Conservation (phyloP, 2,797 vertebrate genomes). For the Muscicapa striata region DNA sequence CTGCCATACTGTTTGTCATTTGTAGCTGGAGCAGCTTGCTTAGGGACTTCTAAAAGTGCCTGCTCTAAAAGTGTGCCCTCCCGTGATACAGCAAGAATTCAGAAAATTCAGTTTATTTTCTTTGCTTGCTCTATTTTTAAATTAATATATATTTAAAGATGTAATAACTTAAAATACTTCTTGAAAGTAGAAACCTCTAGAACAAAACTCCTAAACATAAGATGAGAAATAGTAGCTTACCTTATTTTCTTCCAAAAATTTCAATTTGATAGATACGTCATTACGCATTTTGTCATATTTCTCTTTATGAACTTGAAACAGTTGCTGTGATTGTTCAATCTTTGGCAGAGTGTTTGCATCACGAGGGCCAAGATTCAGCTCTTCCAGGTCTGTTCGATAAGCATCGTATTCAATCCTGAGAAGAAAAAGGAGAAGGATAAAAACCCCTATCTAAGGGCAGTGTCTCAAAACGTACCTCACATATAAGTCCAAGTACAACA, state of each 20-base stretch:
- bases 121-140: background rate
- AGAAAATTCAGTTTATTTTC: background rate
- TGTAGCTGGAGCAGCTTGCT: background rate
- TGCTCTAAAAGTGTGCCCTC: background rate
- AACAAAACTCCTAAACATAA: background rate
- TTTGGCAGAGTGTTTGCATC: constrained; percentile 92
- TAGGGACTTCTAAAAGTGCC: background rate
- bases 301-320: constrained; percentile 93
- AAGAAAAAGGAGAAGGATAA: background rate
- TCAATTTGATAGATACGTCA: constrained; percentile 93
- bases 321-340: constrained; percentile 93
- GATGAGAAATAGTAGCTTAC: constrained; percentile 68
- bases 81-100: background rate
- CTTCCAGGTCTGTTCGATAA: constrained; percentile 96
- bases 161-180: background rate
- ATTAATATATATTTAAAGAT: background rate
- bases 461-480: background rate
- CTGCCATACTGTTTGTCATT: background rate
- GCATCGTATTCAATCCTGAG: constrained; percentile 95
- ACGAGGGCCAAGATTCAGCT: constrained; percentile 94
- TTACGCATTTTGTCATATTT: constrained; percentile 96
- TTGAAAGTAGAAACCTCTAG: background rate
- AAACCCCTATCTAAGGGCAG: background rate
- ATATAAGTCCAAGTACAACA: background rate
- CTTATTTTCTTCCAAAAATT: constrained; percentile 99